Conservation (phyloP, 2,113 vertebrate species). For the Fulica atra region DNA sequence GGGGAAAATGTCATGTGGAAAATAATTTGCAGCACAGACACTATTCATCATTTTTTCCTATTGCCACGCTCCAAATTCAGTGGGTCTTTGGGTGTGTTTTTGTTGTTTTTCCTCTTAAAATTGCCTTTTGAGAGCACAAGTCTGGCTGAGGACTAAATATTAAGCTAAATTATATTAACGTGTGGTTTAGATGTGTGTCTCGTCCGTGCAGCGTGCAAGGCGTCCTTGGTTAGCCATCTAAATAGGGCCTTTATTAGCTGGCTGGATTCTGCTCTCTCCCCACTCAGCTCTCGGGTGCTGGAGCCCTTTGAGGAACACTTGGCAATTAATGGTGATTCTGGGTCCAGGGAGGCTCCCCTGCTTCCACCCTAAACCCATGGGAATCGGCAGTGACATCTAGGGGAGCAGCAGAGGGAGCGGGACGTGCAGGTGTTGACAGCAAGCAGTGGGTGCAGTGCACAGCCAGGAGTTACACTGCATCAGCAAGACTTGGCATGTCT, state of each 20-base stretch:
- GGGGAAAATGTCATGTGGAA: background rate
- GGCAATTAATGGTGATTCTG: background rate
- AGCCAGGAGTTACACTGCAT: background rate
- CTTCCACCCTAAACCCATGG: background rate
- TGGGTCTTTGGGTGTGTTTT: background rate
- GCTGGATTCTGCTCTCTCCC: background rate
- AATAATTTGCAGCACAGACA: background rate
- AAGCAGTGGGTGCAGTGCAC: background rate
- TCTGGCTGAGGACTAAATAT: background rate
- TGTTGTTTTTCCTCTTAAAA: background rate
- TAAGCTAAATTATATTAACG: background rate
- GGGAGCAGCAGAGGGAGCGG: background rate
- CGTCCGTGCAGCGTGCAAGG: background rate
- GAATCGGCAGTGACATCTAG: background rate
- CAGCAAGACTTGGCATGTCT: background rate
- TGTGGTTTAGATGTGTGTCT: background rate
- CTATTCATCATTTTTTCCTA: background rate
- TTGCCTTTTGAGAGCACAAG: background rate
- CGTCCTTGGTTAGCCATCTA: background rate
- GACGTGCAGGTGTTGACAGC: background rate
- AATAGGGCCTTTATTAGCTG: background rate
- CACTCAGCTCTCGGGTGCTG: background rate
- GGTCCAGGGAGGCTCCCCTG: accelerated
- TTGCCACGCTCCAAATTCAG: background rate
- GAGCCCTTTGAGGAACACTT: background rate